Evolutionary conservation across 2,797 vertebrate species (phyloP).

Genomic region (Mormyrops attenuatus): DNA sequence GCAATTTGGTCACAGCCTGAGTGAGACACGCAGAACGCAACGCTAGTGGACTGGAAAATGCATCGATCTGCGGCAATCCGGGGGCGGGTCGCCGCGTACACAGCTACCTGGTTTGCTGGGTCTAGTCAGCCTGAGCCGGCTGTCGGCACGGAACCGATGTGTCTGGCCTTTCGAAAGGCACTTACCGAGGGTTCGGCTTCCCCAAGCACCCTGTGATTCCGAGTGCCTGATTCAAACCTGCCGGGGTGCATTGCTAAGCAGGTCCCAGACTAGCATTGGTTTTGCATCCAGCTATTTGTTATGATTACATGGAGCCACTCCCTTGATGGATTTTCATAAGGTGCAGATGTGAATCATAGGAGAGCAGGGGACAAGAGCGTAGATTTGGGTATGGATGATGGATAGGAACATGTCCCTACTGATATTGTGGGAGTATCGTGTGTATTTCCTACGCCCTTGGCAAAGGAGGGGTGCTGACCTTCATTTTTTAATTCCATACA

Average conservation of each 20-base stretch:
- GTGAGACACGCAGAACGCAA: slow-evolving; percentile 47
- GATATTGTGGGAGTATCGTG: background rate
- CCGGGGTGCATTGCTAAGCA: background rate
- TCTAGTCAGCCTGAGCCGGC: background rate
- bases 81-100: background rate
- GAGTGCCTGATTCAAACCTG: background rate
- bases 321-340: background rate
- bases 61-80: slow-evolving; percentile 13
- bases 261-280: background rate
- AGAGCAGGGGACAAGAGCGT: background rate
- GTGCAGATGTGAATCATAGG: background rate
- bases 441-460: background rate
- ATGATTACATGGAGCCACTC: background rate
- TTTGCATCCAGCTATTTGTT: background rate
- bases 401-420: background rate
- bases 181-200: background rate
- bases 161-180: background rate
- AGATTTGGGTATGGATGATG: background rate
- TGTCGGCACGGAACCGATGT: background rate
- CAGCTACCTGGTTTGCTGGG: background rate
- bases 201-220: background rate
- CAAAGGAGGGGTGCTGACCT: background rate
- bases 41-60: slow-evolving; percentile 37
- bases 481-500: background rate
- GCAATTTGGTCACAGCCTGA: slow-evolving; percentile 46